These are phyloP conservation scores for Synanthedon vespiformis DNA, from an alignment of 2,888 invertebrate species.

Conservation along the genomic window DNA sequence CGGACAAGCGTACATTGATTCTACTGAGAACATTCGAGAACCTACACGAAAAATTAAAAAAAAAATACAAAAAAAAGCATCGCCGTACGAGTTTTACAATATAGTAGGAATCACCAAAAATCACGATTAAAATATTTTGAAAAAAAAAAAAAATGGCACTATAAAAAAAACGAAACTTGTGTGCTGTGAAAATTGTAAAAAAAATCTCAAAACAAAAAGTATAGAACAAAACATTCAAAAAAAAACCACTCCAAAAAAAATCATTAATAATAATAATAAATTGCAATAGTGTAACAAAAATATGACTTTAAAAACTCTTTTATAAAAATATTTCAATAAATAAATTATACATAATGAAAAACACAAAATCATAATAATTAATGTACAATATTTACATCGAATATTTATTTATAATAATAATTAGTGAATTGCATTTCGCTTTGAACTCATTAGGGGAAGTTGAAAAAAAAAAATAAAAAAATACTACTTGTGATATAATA, in stretches of 20 bases:
- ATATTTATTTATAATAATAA: conserved; percentile 33
- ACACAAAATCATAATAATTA: conserved; percentile 42
- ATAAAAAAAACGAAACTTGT: conserved; percentile 19
- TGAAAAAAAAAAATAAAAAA: conserved; percentile 10
- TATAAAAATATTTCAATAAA: conserved; percentile 59
- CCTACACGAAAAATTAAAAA: conserved; percentile 37
- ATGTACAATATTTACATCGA: conserved; percentile 69
- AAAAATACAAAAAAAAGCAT: background rate
- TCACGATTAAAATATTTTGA: conserved; percentile 24
- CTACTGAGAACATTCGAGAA: conserved; percentile 63
- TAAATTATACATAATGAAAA: conserved; percentile 48
- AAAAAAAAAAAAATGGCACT: conserved; percentile 42
- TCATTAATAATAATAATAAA: conserved; percentile 11
- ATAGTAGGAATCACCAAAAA: conserved; percentile 37
- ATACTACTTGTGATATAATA: conserved; percentile 35
- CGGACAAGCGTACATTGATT: conserved; percentile 63
- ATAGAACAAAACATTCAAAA: conserved; percentile 10
- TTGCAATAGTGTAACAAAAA: conserved; percentile 50
- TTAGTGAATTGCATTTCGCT: conserved; percentile 36
- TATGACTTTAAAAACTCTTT: conserved; percentile 49
- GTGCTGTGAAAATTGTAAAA: conserved; percentile 7
- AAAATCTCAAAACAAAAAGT: conserved; percentile 10
- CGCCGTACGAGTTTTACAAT: conserved; percentile 10
- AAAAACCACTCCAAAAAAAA: conserved; percentile 17
- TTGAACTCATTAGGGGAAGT: conserved; percentile 39